These are phyloP conservation scores for Muschampia plurimacula DNA, from an alignment of 2,888 invertebrate genomes.

Conservation along the genomic window DNA sequence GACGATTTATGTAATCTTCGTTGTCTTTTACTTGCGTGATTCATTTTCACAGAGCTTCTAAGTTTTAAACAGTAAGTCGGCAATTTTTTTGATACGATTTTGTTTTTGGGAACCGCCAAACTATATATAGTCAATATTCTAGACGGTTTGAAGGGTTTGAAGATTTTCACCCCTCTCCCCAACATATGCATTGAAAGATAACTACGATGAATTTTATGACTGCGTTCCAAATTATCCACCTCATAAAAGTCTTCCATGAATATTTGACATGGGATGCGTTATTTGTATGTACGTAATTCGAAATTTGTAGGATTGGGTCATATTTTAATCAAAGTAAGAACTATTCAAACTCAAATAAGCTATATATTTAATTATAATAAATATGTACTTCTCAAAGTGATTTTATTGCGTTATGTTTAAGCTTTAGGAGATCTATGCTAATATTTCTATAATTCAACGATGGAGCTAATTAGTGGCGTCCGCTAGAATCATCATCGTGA, in stretches of 20 bases:
- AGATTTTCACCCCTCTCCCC: too few species aligned
- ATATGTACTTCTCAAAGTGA: not conserved
- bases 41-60: too few species aligned
- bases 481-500: slow-evolving; percentile 55
- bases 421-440: not conserved
- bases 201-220: not conserved
- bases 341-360: not conserved
- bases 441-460: slow-evolving; percentile 11
- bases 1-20: too few species aligned
- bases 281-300: slow-evolving; percentile 10
- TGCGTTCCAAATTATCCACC: slow-evolving; percentile 46
- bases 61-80: too few species aligned
- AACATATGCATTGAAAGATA: too few species aligned
- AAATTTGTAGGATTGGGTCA: not conserved
- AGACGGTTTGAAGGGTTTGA: too few species aligned
- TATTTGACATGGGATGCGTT: slow-evolving; percentile 42
- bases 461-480: not conserved
- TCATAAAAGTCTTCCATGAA: slow-evolving; percentile 64
- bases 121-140: too few species aligned
- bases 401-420: slow-evolving; percentile 14
- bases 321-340: not conserved
- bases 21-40: too few species aligned
- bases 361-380: not conserved
- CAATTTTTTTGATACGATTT: too few species aligned
- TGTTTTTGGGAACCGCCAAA: too few species aligned